A percentile compares a stretch with the other conserved stretches of the same genome.
Conservation (phyloP, 2,888 invertebrate species). For the Adelognathus sp. region DNA sequence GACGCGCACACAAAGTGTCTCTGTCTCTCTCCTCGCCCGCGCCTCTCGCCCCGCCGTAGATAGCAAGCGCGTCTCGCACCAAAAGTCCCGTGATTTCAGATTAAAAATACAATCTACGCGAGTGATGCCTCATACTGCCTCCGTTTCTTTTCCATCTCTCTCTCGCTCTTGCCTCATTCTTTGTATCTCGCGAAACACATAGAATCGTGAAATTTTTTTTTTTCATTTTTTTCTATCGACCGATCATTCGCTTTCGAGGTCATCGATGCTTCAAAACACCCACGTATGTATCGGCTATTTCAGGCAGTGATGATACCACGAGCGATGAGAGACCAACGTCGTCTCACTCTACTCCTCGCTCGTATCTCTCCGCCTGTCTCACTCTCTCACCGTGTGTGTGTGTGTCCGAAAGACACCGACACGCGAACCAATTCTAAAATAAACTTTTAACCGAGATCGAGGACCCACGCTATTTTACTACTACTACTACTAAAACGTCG, state of each 20-base stretch:
- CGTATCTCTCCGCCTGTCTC: background rate
- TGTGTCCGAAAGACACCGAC: conserved; percentile 16
- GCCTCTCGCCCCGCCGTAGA: conserved; percentile 11
- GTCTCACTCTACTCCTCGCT: conserved; percentile 36
- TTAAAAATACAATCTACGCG: conserved; percentile 38
- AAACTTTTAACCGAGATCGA: conserved; percentile 40
- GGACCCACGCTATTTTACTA: conserved; percentile 35
- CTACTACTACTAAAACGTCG: too few relatives aligned
- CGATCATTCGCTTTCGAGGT: conserved; percentile 64
- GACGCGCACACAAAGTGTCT: background rate
- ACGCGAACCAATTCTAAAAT: conserved; percentile 51
- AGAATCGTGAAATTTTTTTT: conserved; percentile 53
- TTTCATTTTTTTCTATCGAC: conserved; percentile 50
- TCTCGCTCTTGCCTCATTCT: too few relatives aligned
- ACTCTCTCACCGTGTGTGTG: conserved; percentile 10
- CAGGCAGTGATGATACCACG: conserved; percentile 77
- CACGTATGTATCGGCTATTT: conserved; percentile 75
- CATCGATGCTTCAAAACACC: conserved; percentile 60
- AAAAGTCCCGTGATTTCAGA: conserved; percentile 44
- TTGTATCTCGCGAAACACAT: conserved; percentile 3
- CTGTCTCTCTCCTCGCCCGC: background rate
- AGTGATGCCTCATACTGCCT: background rate
- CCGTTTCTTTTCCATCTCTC: conserved; percentile 3
- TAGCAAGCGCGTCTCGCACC: conserved; percentile 26
- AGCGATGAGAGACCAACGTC: conserved; percentile 49